A percentile compares a stretch with the other conserved stretches of the same genome.
These are phyloP conservation scores for Aurelia aurita DNA, from an alignment of 30 jellyfish, hydroid and myxozoan genomes.

Conservation along the genomic window DNA sequence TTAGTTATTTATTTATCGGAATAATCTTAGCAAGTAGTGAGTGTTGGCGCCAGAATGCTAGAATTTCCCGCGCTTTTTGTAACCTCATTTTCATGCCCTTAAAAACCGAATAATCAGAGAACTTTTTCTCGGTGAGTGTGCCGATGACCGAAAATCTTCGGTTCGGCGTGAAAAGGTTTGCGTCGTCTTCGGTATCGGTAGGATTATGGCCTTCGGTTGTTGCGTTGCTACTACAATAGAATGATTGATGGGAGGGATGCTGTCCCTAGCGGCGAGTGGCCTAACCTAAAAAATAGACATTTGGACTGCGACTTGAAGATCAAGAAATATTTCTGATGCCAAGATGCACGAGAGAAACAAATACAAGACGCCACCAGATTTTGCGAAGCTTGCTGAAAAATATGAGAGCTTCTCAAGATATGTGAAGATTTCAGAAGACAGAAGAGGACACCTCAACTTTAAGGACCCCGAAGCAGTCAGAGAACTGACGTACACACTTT, in stretches of 20 bases:
- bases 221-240: neutral
- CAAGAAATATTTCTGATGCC: neutral
- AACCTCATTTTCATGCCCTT: neutral
- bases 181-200: neutral
- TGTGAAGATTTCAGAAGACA: constrained; percentile 65
- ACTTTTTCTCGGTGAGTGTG: neutral
- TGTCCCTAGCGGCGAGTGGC: constrained; percentile 16
- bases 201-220: neutral
- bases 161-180: neutral
- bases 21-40: constrained; percentile 1
- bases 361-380: constrained; percentile 86
- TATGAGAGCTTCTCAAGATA: constrained; percentile 77
- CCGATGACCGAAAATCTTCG: neutral
- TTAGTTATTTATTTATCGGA: too few relatives aligned
- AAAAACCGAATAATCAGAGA: neutral
- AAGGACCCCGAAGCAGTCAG: constrained; percentile 94
- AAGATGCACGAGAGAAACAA: constrained; percentile 89
- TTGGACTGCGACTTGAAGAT: too few relatives aligned
- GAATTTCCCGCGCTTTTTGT: neutral
- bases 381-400: constrained; percentile 76
- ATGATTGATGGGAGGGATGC: constrained; percentile 20
- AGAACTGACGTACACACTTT: constrained; percentile 77
- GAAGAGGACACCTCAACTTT: constrained; percentile 82
- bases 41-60: neutral
- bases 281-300: neutral